Evolutionary conservation across 2,888 invertebrate species (phyloP), one percentile per base, ranked within the genome.

Genomic region (Cremastinae sp.): DNA sequence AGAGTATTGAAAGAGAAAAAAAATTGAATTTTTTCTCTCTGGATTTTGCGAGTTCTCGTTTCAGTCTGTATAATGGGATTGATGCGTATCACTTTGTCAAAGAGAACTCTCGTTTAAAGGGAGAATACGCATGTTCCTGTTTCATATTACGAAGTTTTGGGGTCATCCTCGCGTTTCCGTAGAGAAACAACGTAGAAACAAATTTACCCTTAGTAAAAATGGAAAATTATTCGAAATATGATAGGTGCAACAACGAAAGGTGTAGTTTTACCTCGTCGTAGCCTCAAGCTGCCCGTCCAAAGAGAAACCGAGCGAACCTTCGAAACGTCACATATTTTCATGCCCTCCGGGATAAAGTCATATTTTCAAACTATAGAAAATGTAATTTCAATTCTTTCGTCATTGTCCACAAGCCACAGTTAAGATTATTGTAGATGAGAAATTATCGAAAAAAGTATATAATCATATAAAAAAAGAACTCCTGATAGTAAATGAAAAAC

Each of bases 11-110:
- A 28, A 28, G 5, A 28, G 5, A 28, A 5, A 3, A 28, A 28
- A 3, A 3, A 3, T 28, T 28, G 28, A 28, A 2, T 28, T 28
- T 28, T 5, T 5, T 59, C 59, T 14, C 14, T 41, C 9, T 41
- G 41, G 2, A 12, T n/a, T 41, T 41, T 9, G 2, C 2, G 41
- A 41, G 9, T 41, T 2, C 41, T 9, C 10, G 9, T 41, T n/a
- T 12, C 4, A 8, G 1, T 28, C 28, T 28, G n/a, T n/a, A n/a
- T 28, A 28, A 28, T 28, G 5, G 2, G 5, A 2, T 28, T 28
- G 5, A 28, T 14, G 10, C 56, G 74, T 66, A 75, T 81, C 76
- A 79, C 81, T 82, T 80, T 77, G 78, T 80, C 79, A 80, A 79
- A 79, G 79, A 78, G 65, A 78, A 78, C 43, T 28, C 43, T 45